Evolutionary conservation across 2,113 vertebrate genomes (phyloP).

Genomic region (Bubo blakistoni): DNA sequence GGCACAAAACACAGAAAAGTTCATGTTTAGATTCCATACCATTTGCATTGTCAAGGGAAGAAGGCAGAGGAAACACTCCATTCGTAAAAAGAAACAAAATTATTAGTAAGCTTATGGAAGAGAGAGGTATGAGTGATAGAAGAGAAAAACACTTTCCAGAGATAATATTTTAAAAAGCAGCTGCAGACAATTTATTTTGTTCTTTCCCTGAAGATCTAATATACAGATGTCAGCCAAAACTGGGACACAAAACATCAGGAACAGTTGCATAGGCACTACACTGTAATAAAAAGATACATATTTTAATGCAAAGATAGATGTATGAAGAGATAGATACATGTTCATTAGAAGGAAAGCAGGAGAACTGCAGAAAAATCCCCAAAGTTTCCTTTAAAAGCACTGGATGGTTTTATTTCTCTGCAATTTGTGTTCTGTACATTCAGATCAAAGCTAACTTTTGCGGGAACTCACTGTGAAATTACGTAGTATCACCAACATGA

Average conservation of each 20-base stretch:
- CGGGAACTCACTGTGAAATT: slow-evolving; percentile 6
- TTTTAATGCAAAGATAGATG: neutral
- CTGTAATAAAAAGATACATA: neutral
- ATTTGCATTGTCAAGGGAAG: neutral
- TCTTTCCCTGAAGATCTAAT: neutral
- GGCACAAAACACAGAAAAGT: neutral
- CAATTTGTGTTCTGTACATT: neutral
- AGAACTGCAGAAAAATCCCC: neutral
- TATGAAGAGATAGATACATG: neutral
- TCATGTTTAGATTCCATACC: neutral
- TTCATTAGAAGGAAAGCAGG: neutral
- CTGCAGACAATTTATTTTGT: neutral
- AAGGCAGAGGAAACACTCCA: neutral
- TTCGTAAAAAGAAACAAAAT: neutral
- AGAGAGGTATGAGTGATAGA: neutral
- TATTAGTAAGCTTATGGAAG: neutral
- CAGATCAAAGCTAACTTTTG: neutral
- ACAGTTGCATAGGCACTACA: neutral
- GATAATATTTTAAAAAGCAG: neutral
- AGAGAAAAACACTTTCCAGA: neutral
- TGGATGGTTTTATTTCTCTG: neutral
- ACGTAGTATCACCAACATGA: neutral
- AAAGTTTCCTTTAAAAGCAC: neutral
- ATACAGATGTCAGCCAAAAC: neutral
- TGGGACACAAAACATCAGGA: neutral